Percentiles rank a stretch among this genome's conserved stretches.
phyloP scores from a whole-genome alignment of 2,113 vertebrate species.

The Stigmatopora argus region DNA sequence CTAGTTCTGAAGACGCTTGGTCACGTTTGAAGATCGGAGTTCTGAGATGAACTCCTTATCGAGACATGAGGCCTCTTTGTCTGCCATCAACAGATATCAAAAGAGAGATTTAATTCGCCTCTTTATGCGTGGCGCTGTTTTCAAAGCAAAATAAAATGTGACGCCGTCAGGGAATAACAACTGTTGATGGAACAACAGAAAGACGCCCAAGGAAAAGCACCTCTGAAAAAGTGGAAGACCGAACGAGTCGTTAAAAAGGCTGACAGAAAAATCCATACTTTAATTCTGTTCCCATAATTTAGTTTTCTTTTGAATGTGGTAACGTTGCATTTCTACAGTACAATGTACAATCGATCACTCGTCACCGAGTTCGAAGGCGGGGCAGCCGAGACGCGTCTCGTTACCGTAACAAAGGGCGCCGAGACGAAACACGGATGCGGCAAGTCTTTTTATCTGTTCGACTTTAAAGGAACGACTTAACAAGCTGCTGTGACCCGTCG shows the following conservation, averaged over 20 bases:
- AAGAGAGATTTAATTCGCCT: neutral
- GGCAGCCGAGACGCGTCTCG: no score
- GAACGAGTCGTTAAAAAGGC: neutral
- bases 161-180: neutral
- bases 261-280: neutral
- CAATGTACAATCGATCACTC: no score
- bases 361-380: no score
- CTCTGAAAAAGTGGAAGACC: neutral
- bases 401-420: no score
- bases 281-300: no score
- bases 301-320: neutral
- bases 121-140: neutral
- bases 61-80: neutral
- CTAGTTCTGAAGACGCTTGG: neutral
- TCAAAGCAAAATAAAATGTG: neutral
- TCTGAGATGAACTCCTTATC: neutral
- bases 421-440: no score
- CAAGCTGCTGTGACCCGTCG: no score
- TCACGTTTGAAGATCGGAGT: neutral
- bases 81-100: neutral
- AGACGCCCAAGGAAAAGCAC: neutral
- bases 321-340: neutral
- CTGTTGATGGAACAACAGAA: neutral
- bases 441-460: no score
- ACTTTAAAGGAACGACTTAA: no score